These are phyloP conservation scores for Pteropus rufus DNA, from an alignment of 2,797 vertebrate genomes.

Conservation along the genomic window DNA sequence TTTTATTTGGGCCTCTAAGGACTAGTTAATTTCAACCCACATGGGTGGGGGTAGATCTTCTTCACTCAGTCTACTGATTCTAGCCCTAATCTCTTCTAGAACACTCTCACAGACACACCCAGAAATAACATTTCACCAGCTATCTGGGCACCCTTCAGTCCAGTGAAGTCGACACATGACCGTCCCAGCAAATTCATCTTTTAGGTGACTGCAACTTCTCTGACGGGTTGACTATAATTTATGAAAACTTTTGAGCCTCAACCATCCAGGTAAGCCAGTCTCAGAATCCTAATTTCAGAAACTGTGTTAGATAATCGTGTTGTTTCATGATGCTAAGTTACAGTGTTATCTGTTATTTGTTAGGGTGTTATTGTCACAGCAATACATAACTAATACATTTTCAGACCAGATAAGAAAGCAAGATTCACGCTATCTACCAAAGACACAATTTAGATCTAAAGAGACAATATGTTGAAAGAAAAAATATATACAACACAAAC, in stretches of 20 bases:
- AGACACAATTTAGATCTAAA: neutral
- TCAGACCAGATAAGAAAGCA: neutral
- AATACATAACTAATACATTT: neutral
- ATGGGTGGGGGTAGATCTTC: neutral
- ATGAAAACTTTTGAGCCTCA: neutral
- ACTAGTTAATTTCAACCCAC: neutral
- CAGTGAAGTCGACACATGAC: neutral
- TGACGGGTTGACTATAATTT: neutral
- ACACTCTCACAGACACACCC: neutral
- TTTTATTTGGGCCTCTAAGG: neutral
- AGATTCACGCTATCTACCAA: neutral
- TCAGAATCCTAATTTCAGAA: neutral
- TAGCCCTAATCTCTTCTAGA: neutral
- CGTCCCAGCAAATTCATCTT: neutral
- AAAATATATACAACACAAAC: neutral
- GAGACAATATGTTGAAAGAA: neutral
- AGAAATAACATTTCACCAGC: neutral
- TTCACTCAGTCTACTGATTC: neutral
- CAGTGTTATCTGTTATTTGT: neutral
- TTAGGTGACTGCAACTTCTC: neutral
- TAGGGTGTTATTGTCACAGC: neutral
- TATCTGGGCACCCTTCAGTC: neutral
- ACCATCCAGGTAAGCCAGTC: neutral
- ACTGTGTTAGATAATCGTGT: neutral
- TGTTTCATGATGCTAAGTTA: neutral